These are phyloP conservation scores for Stichopus horrens DNA, from an alignment of 53 echinoderm and acorn worm genomes.

Conservation along the genomic window DNA sequence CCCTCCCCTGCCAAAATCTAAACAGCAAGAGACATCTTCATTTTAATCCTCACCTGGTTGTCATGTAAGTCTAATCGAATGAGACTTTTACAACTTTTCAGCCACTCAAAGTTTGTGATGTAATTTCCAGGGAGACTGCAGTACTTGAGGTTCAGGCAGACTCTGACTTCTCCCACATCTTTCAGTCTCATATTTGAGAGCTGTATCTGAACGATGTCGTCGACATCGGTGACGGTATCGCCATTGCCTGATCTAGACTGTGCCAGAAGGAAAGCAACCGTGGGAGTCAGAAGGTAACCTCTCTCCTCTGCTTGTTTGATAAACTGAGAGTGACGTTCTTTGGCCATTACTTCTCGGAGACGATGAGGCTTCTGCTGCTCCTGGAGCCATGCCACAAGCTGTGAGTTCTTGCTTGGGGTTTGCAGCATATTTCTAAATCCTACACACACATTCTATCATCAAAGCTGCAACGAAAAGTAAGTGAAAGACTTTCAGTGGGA, in stretches of 20 bases:
- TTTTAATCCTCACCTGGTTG: slow-evolving; percentile 64
- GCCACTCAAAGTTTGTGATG: slow-evolving; percentile 74
- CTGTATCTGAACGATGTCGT: slow-evolving; percentile 64
- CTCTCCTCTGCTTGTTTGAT: slow-evolving; percentile 78
- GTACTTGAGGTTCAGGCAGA: slow-evolving; percentile 63
- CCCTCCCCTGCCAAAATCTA: too few species aligned
- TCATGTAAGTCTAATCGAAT: slow-evolving; percentile 82
- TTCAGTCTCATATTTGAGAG: slow-evolving; percentile 67
- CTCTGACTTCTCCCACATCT: slow-evolving; percentile 72
- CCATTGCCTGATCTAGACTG: slow-evolving; percentile 48
- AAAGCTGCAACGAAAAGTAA: too few species aligned
- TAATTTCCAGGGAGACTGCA: slow-evolving; percentile 88
- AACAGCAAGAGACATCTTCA: too few species aligned
- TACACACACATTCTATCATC: too few species aligned
- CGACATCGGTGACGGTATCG: slow-evolving; percentile 11
- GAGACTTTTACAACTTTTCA: slow-evolving; percentile 66
- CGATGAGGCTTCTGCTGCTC: slow-evolving; percentile 86
- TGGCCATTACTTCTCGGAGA: slow-evolving; percentile 80
- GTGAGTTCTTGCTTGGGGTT: slow-evolving; percentile 58
- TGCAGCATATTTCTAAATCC: not conserved
- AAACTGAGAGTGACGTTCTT: slow-evolving; percentile 78
- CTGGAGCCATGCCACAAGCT: slow-evolving; percentile 81
- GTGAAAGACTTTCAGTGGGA: too few species aligned
- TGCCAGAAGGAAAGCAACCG: slow-evolving; percentile 32
- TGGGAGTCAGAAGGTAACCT: slow-evolving; percentile 75